Conservation (phyloP, 92 coral and sea anemone genomes). For the Porites evermanni region DNA sequence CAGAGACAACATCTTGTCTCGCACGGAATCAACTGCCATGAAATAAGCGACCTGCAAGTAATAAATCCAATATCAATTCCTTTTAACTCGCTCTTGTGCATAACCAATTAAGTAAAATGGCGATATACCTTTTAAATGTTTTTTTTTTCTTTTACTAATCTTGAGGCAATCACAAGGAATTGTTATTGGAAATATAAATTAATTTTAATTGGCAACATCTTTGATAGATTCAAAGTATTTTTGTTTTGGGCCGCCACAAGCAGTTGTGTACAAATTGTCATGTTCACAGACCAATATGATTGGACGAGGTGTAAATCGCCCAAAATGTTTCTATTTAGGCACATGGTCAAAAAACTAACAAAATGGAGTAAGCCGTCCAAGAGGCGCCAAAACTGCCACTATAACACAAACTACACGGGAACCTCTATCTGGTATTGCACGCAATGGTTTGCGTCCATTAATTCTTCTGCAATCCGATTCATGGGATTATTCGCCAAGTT, state of each 20-base stretch:
- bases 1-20: too few relatives aligned
- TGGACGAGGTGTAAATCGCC: conserved; percentile 17
- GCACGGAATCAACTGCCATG: too few relatives aligned
- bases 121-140: not conserved
- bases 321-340: conserved; percentile 30
- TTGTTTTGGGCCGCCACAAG: not conserved
- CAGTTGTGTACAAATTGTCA: not conserved
- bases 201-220: not conserved
- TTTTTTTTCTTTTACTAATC: not conserved
- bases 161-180: not conserved
- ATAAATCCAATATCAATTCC: too few relatives aligned
- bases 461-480: not conserved
- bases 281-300: not conserved
- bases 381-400: conserved; percentile 34
- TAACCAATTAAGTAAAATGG: too few relatives aligned
- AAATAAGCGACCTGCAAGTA: too few relatives aligned
- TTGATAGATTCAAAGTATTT: not conserved
- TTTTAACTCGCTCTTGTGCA: too few relatives aligned
- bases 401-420: conserved; percentile 9
- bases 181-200: conserved; percentile 7
- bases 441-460: conserved; percentile 26
- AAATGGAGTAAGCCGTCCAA: not conserved
- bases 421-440: conserved; percentile 18
- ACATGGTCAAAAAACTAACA: conserved; percentile 30
- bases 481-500: not conserved